phyloP scores from a whole-genome alignment of 92 coral and sea anemone genomes.

The Parazoanthus atlanticus region DNA sequence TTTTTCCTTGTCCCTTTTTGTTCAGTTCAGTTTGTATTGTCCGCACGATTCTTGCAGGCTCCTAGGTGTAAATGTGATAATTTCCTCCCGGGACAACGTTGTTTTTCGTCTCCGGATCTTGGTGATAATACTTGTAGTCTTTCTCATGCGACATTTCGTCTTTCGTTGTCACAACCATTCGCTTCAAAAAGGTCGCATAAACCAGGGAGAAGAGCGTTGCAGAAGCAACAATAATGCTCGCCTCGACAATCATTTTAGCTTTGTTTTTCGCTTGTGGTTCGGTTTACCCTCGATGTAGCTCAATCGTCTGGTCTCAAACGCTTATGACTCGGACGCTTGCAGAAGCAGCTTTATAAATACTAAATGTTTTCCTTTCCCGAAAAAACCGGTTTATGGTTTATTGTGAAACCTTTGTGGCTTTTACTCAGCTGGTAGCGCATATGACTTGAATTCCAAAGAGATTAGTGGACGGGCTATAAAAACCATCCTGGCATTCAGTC shows the following conservation, averaged over 20 bases:
- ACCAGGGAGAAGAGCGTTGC: constrained; percentile 70
- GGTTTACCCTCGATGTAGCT: neutral
- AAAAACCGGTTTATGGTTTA: constrained; percentile 18
- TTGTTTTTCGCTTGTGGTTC: neutral
- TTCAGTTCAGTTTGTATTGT: neutral
- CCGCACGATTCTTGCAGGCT: neutral
- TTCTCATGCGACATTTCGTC: constrained; percentile 70
- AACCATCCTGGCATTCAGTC: neutral
- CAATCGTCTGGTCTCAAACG: neutral
- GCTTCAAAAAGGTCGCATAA: constrained; percentile 76
- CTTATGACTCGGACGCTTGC: neutral
- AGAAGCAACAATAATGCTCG: constrained; percentile 72
- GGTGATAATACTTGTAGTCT: constrained; percentile 46
- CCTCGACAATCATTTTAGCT: constrained; percentile 65
- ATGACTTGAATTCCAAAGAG: neutral
- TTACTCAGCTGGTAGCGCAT: neutral
- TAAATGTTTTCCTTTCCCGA: neutral
- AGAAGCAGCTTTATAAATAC: constrained; percentile 2
- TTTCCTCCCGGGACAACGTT: constrained; percentile 47
- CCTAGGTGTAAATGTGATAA: constrained; percentile 41
- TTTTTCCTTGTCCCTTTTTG: neutral
- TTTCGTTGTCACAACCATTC: constrained; percentile 75
- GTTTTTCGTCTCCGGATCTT: constrained; percentile 19
- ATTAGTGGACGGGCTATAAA: neutral
- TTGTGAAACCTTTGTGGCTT: neutral